Evolutionary conservation across 2,888 invertebrate genomes (phyloP), one percentile per base, ranked within the genome.

Genomic region (Drosophila diplacantha): DNA sequence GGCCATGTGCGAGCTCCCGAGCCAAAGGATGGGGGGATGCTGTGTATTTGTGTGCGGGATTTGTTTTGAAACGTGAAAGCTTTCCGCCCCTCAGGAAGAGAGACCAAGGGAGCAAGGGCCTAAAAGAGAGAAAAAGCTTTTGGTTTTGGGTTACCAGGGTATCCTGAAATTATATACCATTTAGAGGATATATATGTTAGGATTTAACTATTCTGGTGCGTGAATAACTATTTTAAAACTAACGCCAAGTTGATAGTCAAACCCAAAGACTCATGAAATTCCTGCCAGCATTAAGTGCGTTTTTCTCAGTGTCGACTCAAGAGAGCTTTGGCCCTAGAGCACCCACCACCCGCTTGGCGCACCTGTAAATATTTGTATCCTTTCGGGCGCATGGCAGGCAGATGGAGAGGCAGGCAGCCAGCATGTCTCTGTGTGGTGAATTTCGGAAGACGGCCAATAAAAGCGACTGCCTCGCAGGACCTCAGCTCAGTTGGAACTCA

Each of bases 341-440:
- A 20, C 46, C 51, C 51, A 14, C 35, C 18, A 49, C 20, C 46
- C 38, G 20, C 41, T 20, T 31, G 18, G 22, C 53, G 69, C 65
- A 83, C 83, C 83, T 83, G 81, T 74, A 79, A 78, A 81, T 75
- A 75, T 75, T 75, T 78, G 70, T 72, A 58, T 73, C 75, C 76
- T 69, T 68, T 60, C 52, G 63, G 38, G 71, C 51, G 67, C 53
- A 49, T 59, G 50, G 63, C 58, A 22, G 69, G 43, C 49, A 37
- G 53, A 20, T 43, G 57, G 35, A 18, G 26, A 41, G 38, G 37
- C 74, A 31, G 67, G 51, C 59, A 69, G 72, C 67, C 81, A 71
- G 62, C 34, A 41, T 63, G 70, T 72, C 62, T 61, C 69, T 69
- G 76, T 70, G 71, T 82, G 85, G 82, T 84, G 85, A 77, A 52